A percentile compares a stretch with the other conserved stretches of the same genome.
Evolutionary conservation across 2,113 vertebrate species (phyloP).

Genomic region (Daphoenositta chrysoptera): DNA sequence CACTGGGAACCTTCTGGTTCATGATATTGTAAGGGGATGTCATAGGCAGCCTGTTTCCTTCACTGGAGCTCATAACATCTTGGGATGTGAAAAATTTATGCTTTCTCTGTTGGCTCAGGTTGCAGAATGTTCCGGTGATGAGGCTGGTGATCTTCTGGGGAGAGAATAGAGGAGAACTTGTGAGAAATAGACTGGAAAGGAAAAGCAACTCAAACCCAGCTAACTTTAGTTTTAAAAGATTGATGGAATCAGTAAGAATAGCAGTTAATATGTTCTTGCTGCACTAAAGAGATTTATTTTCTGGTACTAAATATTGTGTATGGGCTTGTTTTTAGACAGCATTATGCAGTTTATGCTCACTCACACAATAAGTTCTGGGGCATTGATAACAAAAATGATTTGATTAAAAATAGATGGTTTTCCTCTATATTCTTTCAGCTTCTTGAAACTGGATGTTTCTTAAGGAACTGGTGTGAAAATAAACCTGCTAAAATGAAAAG

Average conservation of each 20-base stretch:
- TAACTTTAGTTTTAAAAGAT: neutral
- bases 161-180: neutral
- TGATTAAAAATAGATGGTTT: neutral
- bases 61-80: neutral
- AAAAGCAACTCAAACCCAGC: neutral
- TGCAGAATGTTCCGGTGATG: neutral
- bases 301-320: neutral
- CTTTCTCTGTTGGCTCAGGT: neutral
- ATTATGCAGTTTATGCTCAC: neutral
- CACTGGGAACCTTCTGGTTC: neutral
- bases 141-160: neutral
- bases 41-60: neutral
- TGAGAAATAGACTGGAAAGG: neutral
- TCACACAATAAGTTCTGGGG: neutral
- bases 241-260: neutral
- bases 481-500: neutral
- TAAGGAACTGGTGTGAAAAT: neutral
- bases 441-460: neutral
- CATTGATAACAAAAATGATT: neutral
- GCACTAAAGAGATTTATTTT: neutral
- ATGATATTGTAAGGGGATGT: neutral
- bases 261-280: neutral
- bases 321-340: neutral
- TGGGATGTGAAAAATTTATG: neutral
- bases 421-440: neutral